Base-by-base conservation (phyloP, 2,113 vertebrate genomes). In the Ellobius talpinus region DNA sequence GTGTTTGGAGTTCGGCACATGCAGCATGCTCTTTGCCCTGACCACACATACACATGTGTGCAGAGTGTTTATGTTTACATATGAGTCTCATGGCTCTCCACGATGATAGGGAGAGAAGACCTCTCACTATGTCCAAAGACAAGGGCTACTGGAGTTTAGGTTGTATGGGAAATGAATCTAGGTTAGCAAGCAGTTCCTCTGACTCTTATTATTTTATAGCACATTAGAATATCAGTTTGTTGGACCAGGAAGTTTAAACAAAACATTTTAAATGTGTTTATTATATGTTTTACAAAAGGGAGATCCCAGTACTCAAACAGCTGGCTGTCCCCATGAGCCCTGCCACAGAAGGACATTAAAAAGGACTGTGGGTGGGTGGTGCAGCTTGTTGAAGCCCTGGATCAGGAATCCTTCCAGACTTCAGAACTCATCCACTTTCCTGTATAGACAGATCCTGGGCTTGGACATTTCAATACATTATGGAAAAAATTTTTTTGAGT, bases 271-370 rank as follows among this genome's bases (percentile, higher is more conserved):
- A 74, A n/a, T n/a, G 24, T 45, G 3, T 45, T 16, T n/a, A 82
- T 90, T 88, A 36, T 91, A 33, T 78, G 72, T 55, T 90, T 36
- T 93, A 1, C 55, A 82, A 87, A 93, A 84, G 73, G 88, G 42
- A 91, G 11, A 89, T 81, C 74, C 91, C 26, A 87, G 31, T 79
- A n/a, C 42, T 79, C 36, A 89, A 45, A 90, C 77, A 45, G 26
- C 39, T 21, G 36, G 1, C 66, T 70, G 29, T 39, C n/a, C 50
- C 73, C 50, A 29, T 39, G n/a, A 36, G 39, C 31, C 14, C 63
- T 36, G 1, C 36, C 47, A 24, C 23, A 26, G 65, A 90, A 68
- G 10, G 31, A 33, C 1, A 4, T 10, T 45, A 63, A 31, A 31
- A 36, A 65, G 29, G 36, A 26, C 26, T 61, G n/a, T 63, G 24